Conservation (phyloP, 2,797 vertebrate genomes). For the Urosaurus nigricauda region DNA sequence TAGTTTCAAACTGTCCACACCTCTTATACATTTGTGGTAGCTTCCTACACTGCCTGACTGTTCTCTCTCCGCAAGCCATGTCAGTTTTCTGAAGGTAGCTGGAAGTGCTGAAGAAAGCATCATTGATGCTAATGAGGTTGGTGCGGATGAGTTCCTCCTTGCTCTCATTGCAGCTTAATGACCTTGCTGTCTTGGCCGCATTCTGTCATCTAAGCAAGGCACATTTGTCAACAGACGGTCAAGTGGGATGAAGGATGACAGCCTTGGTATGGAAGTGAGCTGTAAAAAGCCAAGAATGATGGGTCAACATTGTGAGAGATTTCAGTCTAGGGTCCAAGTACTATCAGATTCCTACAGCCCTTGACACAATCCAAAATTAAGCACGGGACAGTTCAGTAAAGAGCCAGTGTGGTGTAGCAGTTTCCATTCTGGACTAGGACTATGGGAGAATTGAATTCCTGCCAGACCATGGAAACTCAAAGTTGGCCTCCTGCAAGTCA, state of each 20-base stretch:
- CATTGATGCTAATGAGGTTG: conserved; percentile 19
- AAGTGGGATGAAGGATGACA: background rate
- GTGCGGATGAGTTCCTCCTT: background rate
- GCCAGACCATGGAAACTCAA: no score
- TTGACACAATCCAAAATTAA: background rate
- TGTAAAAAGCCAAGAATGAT: background rate
- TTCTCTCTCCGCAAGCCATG: background rate
- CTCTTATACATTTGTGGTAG: background rate
- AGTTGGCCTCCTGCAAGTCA: no score
- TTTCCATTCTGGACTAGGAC: no score
- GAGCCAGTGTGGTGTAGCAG: no score
- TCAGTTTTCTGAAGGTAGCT: conserved; percentile 6
- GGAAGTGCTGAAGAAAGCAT: background rate
- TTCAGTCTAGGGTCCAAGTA: background rate
- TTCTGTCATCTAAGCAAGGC: conserved; percentile 7
- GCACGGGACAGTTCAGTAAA: background rate
- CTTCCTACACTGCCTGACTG: background rate
- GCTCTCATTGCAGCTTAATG: conserved; percentile 27
- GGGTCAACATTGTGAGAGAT: background rate
- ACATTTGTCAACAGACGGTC: conserved; percentile 6
- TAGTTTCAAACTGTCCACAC: background rate
- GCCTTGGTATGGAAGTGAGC: background rate
- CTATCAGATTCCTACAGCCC: background rate
- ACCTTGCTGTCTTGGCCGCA: conserved; percentile 20
- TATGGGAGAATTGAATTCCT: no score